Evolutionary conservation across 2,888 invertebrate genomes (phyloP), one percentile per base, ranked within the genome.

Genomic region (Caenorhabditis plicata): DNA sequence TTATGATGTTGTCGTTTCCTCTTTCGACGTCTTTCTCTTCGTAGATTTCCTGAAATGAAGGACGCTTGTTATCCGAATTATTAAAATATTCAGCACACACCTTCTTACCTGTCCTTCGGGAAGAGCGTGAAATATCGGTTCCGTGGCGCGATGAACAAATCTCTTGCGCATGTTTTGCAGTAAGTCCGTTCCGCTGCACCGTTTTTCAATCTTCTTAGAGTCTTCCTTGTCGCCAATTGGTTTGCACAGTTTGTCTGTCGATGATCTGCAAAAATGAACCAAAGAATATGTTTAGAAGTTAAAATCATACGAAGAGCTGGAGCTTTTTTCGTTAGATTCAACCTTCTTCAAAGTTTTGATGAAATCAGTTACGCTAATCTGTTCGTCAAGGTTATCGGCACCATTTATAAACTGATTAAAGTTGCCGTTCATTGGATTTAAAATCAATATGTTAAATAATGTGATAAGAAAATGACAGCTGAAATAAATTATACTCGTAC

Each of bases 321-420:
- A 20, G 9, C 9, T 17, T 22, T 29, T 9, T 29, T 13, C 29
- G 13, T 27, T 9, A 9, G 7, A 27, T 9, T 41, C 9, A 4
- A 60, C 67, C 48, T 64, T 64, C 29, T 68, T 68, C n/a, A 68
- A 55, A 11, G 68, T 68, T 27, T 68, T 68, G 29, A 68, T 68
- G 43, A 68, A 68, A 20, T 68, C 64, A 22, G 54, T 52, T 22
- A 68, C 68, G 33, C 62, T 62, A 29, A 68, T 51, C 25, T 68
- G 45, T 39, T 68, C 68, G 29, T 68, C 68, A 22, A 68, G 38
- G 31, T 68, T 64, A 38, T 62, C 64, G 26, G 58, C 51, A 35
- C 63, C 40, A 29, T 58, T 53, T 41, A 65, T 61, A 38, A 51
- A 60, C 35, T 53, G 49, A n/a, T 52, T 56, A 29, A 65, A 54